These are phyloP conservation scores for Coleophora deauratella DNA, from an alignment of 2,888 invertebrate genomes.

Conservation along the genomic window DNA sequence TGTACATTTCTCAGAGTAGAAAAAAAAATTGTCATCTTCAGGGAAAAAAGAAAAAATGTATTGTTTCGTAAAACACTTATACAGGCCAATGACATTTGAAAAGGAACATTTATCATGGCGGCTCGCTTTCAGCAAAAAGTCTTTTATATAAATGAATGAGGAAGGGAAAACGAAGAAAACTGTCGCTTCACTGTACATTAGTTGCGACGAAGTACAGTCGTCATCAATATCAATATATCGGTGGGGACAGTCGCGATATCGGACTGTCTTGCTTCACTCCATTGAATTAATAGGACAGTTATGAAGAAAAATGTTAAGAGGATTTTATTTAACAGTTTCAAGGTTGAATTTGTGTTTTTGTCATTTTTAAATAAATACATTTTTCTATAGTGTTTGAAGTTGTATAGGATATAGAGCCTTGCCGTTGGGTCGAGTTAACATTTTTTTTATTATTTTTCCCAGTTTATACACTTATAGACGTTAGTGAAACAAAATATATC, in stretches of 20 bases:
- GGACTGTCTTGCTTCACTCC: constrained; percentile 33
- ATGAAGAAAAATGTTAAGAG: constrained; percentile 5
- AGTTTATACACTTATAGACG: too few species aligned
- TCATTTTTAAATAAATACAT: too few species aligned
- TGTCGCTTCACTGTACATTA: constrained; percentile 40
- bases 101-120: constrained; percentile 23
- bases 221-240: constrained; percentile 46
- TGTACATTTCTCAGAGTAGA: too few species aligned
- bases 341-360: too few species aligned
- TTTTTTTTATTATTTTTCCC: too few species aligned
- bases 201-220: constrained; percentile 34
- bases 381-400: too few species aligned
- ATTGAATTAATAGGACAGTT: constrained; percentile 32
- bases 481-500: too few species aligned
- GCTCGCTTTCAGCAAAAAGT: constrained; percentile 10
- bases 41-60: constrained; percentile 6
- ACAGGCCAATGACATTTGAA: constrained; percentile 20
- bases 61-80: constrained; percentile 16
- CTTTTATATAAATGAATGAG: constrained; percentile 21
- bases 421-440: too few species aligned
- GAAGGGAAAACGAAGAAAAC: constrained; percentile 20
- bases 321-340: background rate
- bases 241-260: constrained; percentile 25
- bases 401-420: too few species aligned
- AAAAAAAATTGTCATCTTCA: too few species aligned